phyloP scores from a whole-genome alignment of 2,113 vertebrate species.

The Ahaetulla prasina region DNA sequence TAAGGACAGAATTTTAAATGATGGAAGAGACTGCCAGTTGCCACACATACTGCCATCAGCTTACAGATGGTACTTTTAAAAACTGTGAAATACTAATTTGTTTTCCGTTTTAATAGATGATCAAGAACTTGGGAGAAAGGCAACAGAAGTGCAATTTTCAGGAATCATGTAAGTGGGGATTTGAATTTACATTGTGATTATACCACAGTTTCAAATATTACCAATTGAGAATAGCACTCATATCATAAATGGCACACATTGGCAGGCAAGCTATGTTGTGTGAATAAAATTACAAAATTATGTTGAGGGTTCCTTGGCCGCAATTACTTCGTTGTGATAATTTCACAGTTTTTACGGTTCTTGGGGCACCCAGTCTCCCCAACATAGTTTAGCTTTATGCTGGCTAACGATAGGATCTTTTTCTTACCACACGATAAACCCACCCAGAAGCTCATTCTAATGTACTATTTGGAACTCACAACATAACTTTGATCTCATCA shows the following conservation, averaged over 20 bases:
- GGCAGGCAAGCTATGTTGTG: not conserved
- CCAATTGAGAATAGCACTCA: slow-evolving; percentile 30
- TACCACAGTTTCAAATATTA: slow-evolving; percentile 25
- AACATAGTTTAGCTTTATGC: not conserved
- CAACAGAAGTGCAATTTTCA: slow-evolving; percentile 46
- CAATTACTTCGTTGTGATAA: not conserved
- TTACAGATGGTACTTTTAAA: slow-evolving; percentile 61
- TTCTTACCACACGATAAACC: not conserved
- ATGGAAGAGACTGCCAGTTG: slow-evolving; percentile 53
- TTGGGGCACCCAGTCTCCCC: too few species aligned
- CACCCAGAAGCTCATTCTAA: not conserved
- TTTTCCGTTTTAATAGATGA: slow-evolving; percentile 50
- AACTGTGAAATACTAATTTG: slow-evolving; percentile 61
- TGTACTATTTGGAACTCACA: not conserved
- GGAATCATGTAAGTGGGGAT: slow-evolving; percentile 12
- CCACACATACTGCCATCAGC: slow-evolving; percentile 47
- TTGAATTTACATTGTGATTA: slow-evolving; percentile 19
- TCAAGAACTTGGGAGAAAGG: slow-evolving; percentile 40
- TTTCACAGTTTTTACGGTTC: not conserved
- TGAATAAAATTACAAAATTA: not conserved
- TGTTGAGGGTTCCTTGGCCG: not conserved
- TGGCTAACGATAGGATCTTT: not conserved
- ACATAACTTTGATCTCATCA: not conserved
- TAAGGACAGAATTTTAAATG: slow-evolving; percentile 50
- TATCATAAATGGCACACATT: not conserved